These are phyloP conservation scores for Lagenorhynchus albirostris DNA, from an alignment of 2,113 vertebrate species.

Conservation along the genomic window DNA sequence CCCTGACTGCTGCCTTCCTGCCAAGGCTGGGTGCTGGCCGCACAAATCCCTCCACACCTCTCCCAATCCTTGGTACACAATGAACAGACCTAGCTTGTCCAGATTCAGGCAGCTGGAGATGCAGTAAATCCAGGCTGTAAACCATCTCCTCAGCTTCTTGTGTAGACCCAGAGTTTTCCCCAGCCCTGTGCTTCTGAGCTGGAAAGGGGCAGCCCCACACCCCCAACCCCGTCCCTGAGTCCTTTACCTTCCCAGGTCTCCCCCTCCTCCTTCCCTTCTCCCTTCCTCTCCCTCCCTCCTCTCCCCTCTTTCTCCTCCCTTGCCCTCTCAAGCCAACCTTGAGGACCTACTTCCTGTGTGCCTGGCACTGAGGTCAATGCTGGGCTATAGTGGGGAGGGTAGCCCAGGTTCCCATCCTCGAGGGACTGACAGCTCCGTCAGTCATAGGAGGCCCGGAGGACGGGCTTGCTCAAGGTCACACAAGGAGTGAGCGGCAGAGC, in stretches of 20 bases:
- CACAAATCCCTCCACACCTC: background rate
- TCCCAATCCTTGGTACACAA: constrained; percentile 58
- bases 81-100: constrained; percentile 49
- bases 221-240: accelerated
- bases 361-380: background rate
- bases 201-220: background rate
- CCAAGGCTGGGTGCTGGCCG: background rate
- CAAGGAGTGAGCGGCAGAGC: background rate
- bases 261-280: accelerated
- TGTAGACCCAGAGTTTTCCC: background rate
- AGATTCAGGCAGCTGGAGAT: constrained; percentile 29
- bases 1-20: background rate
- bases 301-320: background rate
- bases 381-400: background rate
- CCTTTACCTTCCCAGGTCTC: background rate
- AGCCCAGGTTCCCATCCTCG: background rate
- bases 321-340: background rate
- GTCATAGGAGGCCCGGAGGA: background rate
- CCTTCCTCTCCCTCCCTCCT: accelerated
- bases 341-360: background rate
- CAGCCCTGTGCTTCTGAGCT: background rate
- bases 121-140: background rate
- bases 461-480: background rate
- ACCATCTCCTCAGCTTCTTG: background rate
- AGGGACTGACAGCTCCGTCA: background rate